Evolutionary conservation across 2,797 vertebrate species (phyloP).

Genomic region (Epinephelus malabaricus): DNA sequence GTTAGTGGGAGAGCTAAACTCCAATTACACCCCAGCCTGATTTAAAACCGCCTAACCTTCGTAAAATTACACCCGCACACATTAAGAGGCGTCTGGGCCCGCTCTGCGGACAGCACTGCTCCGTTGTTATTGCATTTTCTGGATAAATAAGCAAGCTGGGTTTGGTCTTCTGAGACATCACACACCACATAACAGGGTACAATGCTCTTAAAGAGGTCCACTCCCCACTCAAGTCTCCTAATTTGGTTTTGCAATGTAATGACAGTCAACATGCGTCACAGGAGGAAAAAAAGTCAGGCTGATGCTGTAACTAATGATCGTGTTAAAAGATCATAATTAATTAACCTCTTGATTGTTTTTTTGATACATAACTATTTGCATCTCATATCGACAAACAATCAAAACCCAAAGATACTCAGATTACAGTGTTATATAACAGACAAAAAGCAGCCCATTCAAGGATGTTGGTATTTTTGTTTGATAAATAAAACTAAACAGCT

Average conservation of each 20-base stretch:
- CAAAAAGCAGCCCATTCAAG: too few species aligned
- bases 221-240: not conserved
- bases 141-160: conserved; percentile 48
- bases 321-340: not conserved
- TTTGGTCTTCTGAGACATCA: conserved; percentile 32
- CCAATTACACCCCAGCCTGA: conserved; percentile 77
- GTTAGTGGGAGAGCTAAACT: conserved; percentile 77
- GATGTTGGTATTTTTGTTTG: too few species aligned
- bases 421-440: too few species aligned
- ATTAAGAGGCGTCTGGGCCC: conserved; percentile 60
- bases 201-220: conserved; percentile 13
- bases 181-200: conserved; percentile 22
- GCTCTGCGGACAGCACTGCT: conserved; percentile 46
- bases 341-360: not conserved
- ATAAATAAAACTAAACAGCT: too few species aligned
- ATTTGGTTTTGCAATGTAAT: conserved; percentile 34
- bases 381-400: not conserved
- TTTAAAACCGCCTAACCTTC: conserved; percentile 71
- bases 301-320: not conserved
- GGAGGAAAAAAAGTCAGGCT: not conserved
- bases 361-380: not conserved
- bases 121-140: conserved; percentile 37
- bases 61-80: conserved; percentile 71
- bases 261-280: not conserved
- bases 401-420: too few species aligned